phyloP scores from a whole-genome alignment of 2,113 vertebrate species.

The Pithys albifrons region DNA sequence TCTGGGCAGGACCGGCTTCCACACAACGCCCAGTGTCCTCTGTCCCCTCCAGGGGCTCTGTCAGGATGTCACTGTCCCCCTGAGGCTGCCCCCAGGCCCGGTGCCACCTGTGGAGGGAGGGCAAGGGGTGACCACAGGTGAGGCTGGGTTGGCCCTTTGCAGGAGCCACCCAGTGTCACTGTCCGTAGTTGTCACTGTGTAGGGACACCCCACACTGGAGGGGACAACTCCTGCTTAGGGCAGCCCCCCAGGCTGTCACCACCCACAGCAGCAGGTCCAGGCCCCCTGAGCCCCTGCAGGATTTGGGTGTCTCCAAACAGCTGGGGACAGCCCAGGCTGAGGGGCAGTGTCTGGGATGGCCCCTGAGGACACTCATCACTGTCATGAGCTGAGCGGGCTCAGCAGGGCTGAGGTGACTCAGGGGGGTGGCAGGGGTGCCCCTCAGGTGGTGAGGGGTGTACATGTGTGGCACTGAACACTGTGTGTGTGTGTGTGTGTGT shows the following conservation, averaged over 20 bases:
- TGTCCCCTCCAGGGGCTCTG: background rate
- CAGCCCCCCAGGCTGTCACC: background rate
- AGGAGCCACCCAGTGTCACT: background rate
- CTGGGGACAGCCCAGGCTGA: background rate
- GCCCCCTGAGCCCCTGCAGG: background rate
- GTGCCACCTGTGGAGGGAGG: background rate
- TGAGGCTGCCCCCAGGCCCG: background rate
- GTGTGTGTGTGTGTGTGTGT: too few species aligned
- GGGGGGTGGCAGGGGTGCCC: too few species aligned
- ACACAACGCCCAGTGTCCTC: background rate
- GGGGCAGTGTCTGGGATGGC: background rate
- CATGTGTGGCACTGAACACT: background rate
- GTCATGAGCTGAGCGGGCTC: background rate
- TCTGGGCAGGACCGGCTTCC: background rate
- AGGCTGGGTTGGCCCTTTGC: background rate
- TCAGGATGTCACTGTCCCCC: background rate
- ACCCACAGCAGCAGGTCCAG: background rate
- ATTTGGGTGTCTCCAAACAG: background rate
- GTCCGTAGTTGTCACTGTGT: fast-evolving
- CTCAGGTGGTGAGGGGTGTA: background rate
- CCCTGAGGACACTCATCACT: background rate
- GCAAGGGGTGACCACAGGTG: background rate
- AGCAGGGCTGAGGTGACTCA: too few species aligned
- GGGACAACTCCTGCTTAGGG: background rate
- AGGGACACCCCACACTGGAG: background rate